Base-by-base conservation (phyloP, 2,888 invertebrate species). In the Caenorhabditis wallacei region DNA sequence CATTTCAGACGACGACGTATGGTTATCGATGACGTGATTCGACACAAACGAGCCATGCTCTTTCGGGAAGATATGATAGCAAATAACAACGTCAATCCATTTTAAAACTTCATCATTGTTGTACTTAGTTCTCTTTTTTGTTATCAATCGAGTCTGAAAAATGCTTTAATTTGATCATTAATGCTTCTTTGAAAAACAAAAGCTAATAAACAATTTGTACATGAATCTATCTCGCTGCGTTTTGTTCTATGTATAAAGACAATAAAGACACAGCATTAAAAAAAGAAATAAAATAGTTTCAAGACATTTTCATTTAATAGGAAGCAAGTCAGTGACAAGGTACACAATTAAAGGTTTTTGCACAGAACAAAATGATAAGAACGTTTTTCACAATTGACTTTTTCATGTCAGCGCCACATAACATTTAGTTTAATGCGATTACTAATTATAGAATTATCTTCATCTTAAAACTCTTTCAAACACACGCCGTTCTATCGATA, bases 1-100 rank as follows among this genome's bases (percentile, higher is more conserved):
- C 66, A 72, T 68, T 63, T 20, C 70, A 80, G 63, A 80, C 72
- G 82, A 82, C 64, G 82, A 63, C 76, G 76, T 26, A 76, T 82
- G 70, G 53, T 76, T 26, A 66, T 69, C 37, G 82, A 82, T 82
- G 82, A 82, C 53, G 71, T 75, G 43, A 72, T 82, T 66, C 76
- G 82, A 40, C 59, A 71, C 24, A 76, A 76, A 30, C 82, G 76
- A 24, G 82, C 71, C n/a, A 48, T 76, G 63, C 70, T 71, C 43
- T 66, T 76, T 37, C 82, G 76, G 68, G 63, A 74, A 71, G 71
- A 79, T 51, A 26, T 63, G 64, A 79, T 79, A 72, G 30, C 48
- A 26, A 8, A 54, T n/a, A 75, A 57, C 71, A 57, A 71, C 48
- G 13, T 54, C 46, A 74, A 69, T 20, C 54, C 61, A 30, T 64